Percentiles rank a stretch among this genome's conserved stretches.
These are phyloP conservation scores for Stylophora pistillata DNA, from an alignment of 64 coral and sea anemone genomes.

Conservation along the genomic window DNA sequence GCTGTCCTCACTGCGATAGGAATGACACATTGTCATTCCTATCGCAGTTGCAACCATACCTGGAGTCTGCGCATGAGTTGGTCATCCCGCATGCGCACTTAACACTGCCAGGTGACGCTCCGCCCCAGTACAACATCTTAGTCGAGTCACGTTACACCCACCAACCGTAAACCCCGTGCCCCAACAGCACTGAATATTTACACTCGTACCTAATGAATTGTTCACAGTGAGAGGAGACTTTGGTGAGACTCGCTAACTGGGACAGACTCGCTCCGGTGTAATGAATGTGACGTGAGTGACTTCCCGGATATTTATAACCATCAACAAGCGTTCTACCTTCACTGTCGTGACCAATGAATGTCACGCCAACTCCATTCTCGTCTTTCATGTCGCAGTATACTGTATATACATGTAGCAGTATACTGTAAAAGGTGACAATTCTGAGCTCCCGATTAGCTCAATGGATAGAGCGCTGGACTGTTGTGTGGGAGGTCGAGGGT, in stretches of 20 bases:
- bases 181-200: not conserved
- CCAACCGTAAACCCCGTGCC: not conserved
- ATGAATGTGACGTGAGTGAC: not conserved
- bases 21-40: too few relatives aligned
- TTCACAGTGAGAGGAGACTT: not conserved
- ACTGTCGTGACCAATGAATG: not conserved
- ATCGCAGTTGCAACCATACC: not conserved
- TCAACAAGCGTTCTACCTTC: constrained; percentile 18
- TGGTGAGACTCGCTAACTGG: constrained; percentile 4
- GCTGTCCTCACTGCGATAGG: constrained; percentile 2
- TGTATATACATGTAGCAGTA: too few relatives aligned
- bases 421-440: too few relatives aligned
- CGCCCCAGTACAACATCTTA: constrained; percentile 13
- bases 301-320: accelerated
- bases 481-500: too few relatives aligned
- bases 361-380: too few relatives aligned
- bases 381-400: too few relatives aligned
- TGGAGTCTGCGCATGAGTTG: not conserved
- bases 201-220: constrained; percentile 31
- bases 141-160: constrained; percentile 3
- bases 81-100: constrained; percentile 34
- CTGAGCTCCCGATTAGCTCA: too few relatives aligned
- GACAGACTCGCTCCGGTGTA: not conserved
- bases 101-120: constrained; percentile 9
- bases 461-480: too few relatives aligned